Evolutionary conservation across 1,140 invertebrate genomes (phyloP), one percentile per base, ranked within the genome.

Genomic region (Plodia interpunctella): DNA sequence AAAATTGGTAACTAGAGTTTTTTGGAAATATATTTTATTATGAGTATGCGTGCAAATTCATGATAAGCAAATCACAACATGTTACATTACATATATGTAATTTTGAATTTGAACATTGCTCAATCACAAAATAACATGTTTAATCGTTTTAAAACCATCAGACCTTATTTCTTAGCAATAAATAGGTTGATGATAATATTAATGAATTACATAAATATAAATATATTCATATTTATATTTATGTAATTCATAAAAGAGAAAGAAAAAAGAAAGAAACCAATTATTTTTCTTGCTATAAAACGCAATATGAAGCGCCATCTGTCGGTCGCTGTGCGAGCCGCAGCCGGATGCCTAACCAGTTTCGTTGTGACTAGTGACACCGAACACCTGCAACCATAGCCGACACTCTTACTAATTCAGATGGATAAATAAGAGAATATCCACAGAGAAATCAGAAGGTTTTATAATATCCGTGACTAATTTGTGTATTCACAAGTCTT

Each of bases 341-440:
- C 51, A 69, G 76, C 86, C 83, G 83, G 86, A 88, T 87, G 67
- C 83, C 66, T 74, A 75, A 88, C 83, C 86, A 84, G 86, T 88
- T 87, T 79, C 67, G 69, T 74, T 71, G 71, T 75, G 79, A 83
- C 76, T 74, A 72, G 71, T 75, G 79, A 83, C 76, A 81, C 70
- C 72, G 72, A 79, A 80, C 86, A 88, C 86, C 83, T 87, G 86
- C 86, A 72, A 74, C 68, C 70, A 63, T 61, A 73, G 21, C 51
- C 19, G 51, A 53, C 51, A 25, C 21, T 53, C 51, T 53, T 53
- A n/a, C 20, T 25, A 21, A 62, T 59, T 28, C 30, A 49, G 62
- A 57, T 52, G 21, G 38, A 44, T 44, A 10, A 35, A 35, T 11
- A 25, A 9, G 30, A 8, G 30, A 5, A 32, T 32, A 44, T 15